Evolutionary conservation across 2,113 vertebrate genomes (phyloP).

Genomic region (Melierax canorus): DNA sequence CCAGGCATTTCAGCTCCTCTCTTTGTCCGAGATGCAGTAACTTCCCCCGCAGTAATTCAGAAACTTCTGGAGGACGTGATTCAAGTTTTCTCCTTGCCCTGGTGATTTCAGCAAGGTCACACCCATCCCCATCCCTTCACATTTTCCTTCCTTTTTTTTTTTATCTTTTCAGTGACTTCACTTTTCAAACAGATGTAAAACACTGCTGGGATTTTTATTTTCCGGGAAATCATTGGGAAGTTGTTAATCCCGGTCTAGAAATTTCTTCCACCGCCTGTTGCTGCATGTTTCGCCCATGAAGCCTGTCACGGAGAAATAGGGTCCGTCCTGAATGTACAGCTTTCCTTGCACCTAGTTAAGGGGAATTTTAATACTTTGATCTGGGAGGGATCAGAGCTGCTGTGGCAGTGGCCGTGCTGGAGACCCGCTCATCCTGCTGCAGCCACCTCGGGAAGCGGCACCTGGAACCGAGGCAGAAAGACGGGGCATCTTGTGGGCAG

Average conservation of each 20-base stretch:
- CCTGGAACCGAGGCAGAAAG: neutral
- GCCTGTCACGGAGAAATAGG: accelerated
- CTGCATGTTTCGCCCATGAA: neutral
- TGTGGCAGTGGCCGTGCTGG: neutral
- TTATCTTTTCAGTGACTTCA: neutral
- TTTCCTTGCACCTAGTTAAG: neutral
- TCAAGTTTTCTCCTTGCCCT: neutral
- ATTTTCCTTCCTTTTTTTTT: neutral
- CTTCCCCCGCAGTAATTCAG: neutral
- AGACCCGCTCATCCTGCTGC: neutral
- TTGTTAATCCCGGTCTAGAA: neutral
- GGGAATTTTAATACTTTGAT: neutral
- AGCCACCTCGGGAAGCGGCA: accelerated
- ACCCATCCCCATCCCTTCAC: neutral
- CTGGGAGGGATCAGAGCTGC: neutral
- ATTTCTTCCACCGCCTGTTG: neutral
- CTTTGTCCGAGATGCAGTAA: neutral
- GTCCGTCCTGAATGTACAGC: neutral
- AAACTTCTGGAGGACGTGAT: neutral
- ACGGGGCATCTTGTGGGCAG: accelerated
- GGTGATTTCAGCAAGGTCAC: neutral
- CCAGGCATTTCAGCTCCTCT: neutral
- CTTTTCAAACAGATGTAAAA: neutral
- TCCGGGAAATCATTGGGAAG: neutral
- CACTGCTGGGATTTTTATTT: neutral